Base-by-base conservation (phyloP, 2,888 invertebrate genomes). In the Leptinotarsa rubiginosa region DNA sequence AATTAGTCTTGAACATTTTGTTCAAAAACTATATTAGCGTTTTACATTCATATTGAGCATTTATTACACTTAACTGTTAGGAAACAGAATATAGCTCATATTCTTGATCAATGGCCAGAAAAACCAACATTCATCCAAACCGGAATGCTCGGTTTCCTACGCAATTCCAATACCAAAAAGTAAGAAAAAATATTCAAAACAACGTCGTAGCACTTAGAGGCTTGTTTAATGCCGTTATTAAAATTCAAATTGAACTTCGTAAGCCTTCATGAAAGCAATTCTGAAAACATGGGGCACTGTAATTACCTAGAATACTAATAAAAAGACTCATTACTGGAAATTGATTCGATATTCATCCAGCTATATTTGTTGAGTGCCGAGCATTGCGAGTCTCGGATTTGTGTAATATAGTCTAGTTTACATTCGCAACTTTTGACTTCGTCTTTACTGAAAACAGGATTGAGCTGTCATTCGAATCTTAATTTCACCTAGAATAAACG, bases 251-350 rank as follows among this genome's bases (percentile, higher is more conserved):
- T 62, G 62, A 62, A 62, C 62, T 62, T 16, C 62, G 62, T 41
- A 41, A 67, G 50, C 47, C 18, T 69, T 59, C 56, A 69, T 56
- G 56, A 56, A 69, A 56, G 69, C 69, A 54, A 69, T 73, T 65
- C 67, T 59, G 31, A 68, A 65, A 67, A 73, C 69, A 70, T 66
- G 74, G 66, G 25, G 66, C 59, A 49, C 22, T 64, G 54, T 66
- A 70, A 74, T 66, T 70, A 69, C 47, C 73, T 54, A 41, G 68
- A 73, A 65, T 22, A 25, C 66, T 47, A 65, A 73, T 69, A 64
- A 73, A 73, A 73, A 69, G 64, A 64, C 47, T 73, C 69, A 59
- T 75, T 75, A 75, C 72, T 56, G 54, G 69, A 69, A 72, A 75
- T 75, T 69, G 72, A 75, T 72, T 69, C 70, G 50, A 71, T 72